A percentile compares a stretch with the other conserved stretches of the same genome.
phyloP scores from a whole-genome alignment of 2,888 invertebrate genomes.

The Trachelus stipa region DNA sequence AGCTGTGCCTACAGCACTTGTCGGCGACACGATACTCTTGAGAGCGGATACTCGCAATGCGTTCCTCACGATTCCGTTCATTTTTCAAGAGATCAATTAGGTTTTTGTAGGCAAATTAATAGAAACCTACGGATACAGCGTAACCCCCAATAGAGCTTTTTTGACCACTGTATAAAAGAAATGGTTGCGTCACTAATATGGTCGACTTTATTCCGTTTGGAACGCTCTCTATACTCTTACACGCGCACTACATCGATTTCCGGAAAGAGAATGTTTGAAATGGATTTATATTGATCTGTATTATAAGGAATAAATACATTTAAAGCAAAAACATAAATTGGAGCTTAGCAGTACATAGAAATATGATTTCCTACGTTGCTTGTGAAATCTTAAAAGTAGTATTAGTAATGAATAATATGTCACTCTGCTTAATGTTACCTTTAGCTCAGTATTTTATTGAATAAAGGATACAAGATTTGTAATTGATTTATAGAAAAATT shows the following conservation, averaged over 20 bases:
- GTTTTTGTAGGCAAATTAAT: neutral
- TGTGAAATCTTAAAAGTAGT: neutral
- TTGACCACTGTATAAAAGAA: neutral
- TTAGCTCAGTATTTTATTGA: neutral
- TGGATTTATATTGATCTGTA: neutral
- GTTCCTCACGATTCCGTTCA: conserved; percentile 78
- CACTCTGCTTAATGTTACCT: neutral
- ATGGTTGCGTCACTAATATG: conserved; percentile 3
- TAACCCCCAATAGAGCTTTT: neutral
- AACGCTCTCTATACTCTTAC: neutral
- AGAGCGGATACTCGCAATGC: conserved; percentile 69
- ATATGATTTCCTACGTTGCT: neutral
- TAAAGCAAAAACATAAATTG: neutral
- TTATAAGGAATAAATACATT: neutral
- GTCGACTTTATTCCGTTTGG: neutral
- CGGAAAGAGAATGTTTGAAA: neutral
- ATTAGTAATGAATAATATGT: neutral
- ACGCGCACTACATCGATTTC: neutral
- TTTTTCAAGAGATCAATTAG: conserved; percentile 61
- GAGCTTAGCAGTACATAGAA: neutral
- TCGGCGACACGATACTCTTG: conserved; percentile 62
- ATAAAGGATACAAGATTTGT: neutral
- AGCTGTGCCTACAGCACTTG: conserved; percentile 65
- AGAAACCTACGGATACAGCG: neutral
- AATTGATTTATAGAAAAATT: neutral